Base-by-base conservation (phyloP, 2,888 invertebrate species). In the Dynastes hyllus region DNA sequence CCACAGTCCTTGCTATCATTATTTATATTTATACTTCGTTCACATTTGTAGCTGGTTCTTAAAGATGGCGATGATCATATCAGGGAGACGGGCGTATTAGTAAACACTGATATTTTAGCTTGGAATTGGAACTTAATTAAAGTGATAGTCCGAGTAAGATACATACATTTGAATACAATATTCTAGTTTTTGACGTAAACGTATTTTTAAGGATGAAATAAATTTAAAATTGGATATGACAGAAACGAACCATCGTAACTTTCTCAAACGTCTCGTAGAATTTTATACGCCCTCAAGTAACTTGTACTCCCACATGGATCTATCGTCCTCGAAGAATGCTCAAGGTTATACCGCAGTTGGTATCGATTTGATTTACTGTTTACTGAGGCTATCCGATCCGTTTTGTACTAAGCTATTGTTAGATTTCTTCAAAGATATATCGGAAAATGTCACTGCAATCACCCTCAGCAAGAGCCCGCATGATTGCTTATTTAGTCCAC, bases 51-150 rank as follows among this genome's bases (percentile, higher is more conserved):
- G 88, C 83, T 88, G 70, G 87, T 88, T 37, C 82, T 85, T 76
- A 88, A 86, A 82, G 87, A 88, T 71, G 86, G 86, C 3, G 87
- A 94, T 85, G 93, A 92, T 83, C 89, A 94, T 81, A 92, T 98
- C 22, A 93, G 94, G 85, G 95, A 97, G 83, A 95, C 96, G 1
- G 93, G 95, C 82, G 97, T 98, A 2, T 91, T 97, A 84, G 91
- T 92, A 78, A 92, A 93, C 79, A 95, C 95, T 84, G 97, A 97
- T 85, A 95, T 95, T 3, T 93, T 93, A 79, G 92, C 93, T 0
- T 98, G 98, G 98, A 95, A 98, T 87, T 98, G 98, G 98, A 95
- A 95, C 84, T 92, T 96, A n/a, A 94, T 98, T 81, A 92, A 94
- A 81, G 93, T 95, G 61, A 92, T 97, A 85, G 90, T 97, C 40